phyloP scores from a whole-genome alignment of 2,113 vertebrate genomes.

The Anoplopoma fimbria region DNA sequence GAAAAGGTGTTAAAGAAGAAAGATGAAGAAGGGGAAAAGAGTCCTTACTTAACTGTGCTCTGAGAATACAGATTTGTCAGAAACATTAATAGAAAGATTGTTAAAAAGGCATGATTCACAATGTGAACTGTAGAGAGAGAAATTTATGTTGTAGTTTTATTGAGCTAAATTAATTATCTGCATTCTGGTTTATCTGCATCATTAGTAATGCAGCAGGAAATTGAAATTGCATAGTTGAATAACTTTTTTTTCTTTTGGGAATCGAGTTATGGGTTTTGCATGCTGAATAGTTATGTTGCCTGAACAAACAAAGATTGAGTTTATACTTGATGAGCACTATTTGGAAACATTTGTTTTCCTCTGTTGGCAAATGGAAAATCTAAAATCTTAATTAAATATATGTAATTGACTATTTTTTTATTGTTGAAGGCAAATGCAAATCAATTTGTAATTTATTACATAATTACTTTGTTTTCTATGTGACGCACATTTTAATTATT shows the following conservation, averaged over 20 bases:
- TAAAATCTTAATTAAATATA: not conserved
- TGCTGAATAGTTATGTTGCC: not conserved
- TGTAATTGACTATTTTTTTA: too few relatives aligned
- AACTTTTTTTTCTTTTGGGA: not conserved
- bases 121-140: not conserved
- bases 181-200: not conserved
- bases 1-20: not conserved
- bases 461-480: not conserved
- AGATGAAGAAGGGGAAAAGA: slow-evolving; percentile 6
- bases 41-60: not conserved
- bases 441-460: not conserved
- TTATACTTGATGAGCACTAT: not conserved
- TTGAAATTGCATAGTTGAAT: not conserved
- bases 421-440: too few relatives aligned
- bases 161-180: not conserved
- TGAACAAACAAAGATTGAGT: not conserved
- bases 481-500: not conserved
- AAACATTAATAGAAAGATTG: not conserved
- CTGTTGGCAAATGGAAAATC: not conserved
- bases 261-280: not conserved
- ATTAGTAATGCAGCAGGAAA: not conserved
- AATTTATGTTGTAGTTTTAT: not conserved
- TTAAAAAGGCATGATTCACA: not conserved
- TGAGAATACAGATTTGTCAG: not conserved
- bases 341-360: not conserved